Conservation (phyloP, 2,888 invertebrate species). For the Erannis defoliaria region DNA sequence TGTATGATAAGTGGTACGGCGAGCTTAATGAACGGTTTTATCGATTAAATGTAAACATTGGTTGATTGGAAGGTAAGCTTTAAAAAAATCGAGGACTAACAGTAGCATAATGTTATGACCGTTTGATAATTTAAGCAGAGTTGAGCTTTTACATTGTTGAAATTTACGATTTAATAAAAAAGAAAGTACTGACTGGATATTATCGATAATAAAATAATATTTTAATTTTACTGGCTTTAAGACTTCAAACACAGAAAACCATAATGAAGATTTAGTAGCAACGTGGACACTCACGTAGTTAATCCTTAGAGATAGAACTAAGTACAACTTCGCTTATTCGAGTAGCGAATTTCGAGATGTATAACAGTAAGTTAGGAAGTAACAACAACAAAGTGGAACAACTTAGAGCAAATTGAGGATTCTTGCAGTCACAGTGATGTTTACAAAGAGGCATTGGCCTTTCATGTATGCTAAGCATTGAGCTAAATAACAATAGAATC, state of each 20-base stretch:
- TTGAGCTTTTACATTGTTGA: too few relatives aligned
- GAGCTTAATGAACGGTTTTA: slow-evolving; percentile 28
- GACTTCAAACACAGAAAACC: neutral
- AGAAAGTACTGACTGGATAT: too few relatives aligned
- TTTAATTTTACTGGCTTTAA: neutral
- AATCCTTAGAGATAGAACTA: slow-evolving; percentile 40
- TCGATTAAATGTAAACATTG: slow-evolving; percentile 39
- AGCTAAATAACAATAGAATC: neutral
- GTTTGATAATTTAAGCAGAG: too few relatives aligned
- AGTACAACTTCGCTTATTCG: slow-evolving; percentile 27
- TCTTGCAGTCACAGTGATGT: slow-evolving; percentile 31
- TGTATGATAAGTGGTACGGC: slow-evolving; percentile 35
- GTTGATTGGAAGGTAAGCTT: slow-evolving; percentile 20
- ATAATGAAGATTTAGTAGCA: slow-evolving; percentile 25
- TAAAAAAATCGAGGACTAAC: neutral
- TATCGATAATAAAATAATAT: neutral
- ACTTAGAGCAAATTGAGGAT: slow-evolving; percentile 30
- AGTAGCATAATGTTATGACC: neutral
- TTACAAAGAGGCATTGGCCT: slow-evolving; percentile 12
- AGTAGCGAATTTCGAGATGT: slow-evolving; percentile 38
- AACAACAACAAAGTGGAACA: slow-evolving; percentile 36
- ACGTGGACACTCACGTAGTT: slow-evolving; percentile 25
- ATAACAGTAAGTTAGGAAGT: slow-evolving; percentile 21
- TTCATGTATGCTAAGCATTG: neutral
- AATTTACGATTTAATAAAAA: too few relatives aligned